These are phyloP conservation scores for Protaetia brevitarsis DNA, from an alignment of 1,140 invertebrate genomes.

Conservation along the genomic window DNA sequence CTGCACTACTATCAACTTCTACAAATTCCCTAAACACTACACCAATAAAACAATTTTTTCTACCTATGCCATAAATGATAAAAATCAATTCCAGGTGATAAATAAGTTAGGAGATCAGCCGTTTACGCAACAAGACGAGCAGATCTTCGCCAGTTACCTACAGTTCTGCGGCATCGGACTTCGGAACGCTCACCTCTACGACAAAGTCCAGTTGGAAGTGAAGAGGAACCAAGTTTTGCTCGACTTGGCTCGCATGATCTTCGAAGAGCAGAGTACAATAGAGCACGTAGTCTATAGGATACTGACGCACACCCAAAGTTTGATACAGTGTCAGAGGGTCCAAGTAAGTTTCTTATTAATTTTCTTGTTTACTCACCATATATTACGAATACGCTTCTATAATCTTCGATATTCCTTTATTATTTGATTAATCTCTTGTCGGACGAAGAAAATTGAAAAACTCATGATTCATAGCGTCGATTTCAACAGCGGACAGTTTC, in stretches of 20 bases:
- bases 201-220: conserved; percentile 90
- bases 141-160: conserved; percentile 88
- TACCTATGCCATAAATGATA: too few relatives aligned
- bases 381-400: too few relatives aligned
- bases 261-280: conserved; percentile 95
- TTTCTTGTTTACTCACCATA: too few relatives aligned
- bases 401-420: too few relatives aligned
- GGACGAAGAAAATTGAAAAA: too few relatives aligned
- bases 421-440: too few relatives aligned
- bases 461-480: too few relatives aligned
- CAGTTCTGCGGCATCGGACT: conserved; percentile 95
- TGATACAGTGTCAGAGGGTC: conserved; percentile 90
- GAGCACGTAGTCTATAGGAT: conserved; percentile 94
- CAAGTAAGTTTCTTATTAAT: conserved; percentile 78
- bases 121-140: conserved; percentile 83
- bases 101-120: conserved; percentile 83
- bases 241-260: conserved; percentile 92
- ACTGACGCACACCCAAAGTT: conserved; percentile 88
- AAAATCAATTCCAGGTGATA: too few relatives aligned
- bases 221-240: conserved; percentile 93
- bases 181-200: conserved; percentile 90
- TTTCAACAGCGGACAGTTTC: too few relatives aligned
- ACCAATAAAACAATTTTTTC: too few relatives aligned
- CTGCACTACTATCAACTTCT: too few relatives aligned
- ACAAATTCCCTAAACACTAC: too few relatives aligned